phyloP scores from a whole-genome alignment of 2,888 invertebrate species.

The Anthrax anthrax region DNA sequence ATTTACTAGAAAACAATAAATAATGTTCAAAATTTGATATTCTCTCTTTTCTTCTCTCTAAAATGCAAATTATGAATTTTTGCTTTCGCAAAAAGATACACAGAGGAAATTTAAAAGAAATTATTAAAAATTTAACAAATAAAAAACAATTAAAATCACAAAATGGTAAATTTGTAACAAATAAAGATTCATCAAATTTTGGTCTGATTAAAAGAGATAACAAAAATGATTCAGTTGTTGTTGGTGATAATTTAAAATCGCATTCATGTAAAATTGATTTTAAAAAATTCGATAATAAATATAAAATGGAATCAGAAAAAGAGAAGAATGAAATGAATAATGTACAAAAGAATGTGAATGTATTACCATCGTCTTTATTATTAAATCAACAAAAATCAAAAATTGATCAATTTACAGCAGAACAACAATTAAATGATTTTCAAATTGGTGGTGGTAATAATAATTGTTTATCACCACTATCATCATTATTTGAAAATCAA shows the following conservation, averaged over 20 bases:
- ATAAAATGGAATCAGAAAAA: slow-evolving; percentile 27
- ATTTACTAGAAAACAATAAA: no score
- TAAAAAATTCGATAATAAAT: slow-evolving; percentile 45
- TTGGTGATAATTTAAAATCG: background rate
- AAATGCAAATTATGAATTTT: no score
- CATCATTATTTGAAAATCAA: slow-evolving; percentile 13
- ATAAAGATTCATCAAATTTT: background rate
- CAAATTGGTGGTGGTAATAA: slow-evolving; percentile 21
- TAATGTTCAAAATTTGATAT: no score
- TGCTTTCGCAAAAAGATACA: slow-evolving; percentile 27
- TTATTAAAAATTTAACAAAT: slow-evolving; percentile 31
- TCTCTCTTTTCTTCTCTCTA: no score
- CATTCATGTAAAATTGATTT: slow-evolving; percentile 38
- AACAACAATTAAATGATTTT: background rate
- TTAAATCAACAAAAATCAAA: background rate
- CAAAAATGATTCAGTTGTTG: background rate
- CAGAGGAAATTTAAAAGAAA: slow-evolving; percentile 31
- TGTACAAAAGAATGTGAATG: slow-evolving; percentile 9
- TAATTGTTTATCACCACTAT: slow-evolving; percentile 4
- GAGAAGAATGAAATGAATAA: slow-evolving; percentile 3
- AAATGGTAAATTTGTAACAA: slow-evolving; percentile 10
- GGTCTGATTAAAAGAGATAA: slow-evolving; percentile 2
- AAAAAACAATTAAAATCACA: slow-evolving; percentile 16
- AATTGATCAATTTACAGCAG: slow-evolving; percentile 2
- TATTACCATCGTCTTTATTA: no score